Conservation (phyloP, 2,113 vertebrate species). For the Hydrolagus affinis region DNA sequence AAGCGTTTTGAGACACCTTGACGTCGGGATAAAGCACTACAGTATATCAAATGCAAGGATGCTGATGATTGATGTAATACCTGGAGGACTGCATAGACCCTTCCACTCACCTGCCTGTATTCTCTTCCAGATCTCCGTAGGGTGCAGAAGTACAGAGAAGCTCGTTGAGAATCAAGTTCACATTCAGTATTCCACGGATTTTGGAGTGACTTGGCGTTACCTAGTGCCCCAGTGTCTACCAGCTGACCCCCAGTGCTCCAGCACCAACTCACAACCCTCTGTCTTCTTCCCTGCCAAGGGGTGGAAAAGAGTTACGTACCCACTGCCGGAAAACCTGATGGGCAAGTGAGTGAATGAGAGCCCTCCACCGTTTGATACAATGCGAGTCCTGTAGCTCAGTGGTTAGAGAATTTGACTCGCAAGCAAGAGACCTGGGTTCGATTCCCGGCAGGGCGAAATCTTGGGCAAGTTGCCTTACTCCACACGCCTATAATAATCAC, state of each 20-base stretch:
- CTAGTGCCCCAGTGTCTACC: conserved; percentile 89
- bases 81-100: neutral
- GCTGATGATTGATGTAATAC: neutral
- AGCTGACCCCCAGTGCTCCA: conserved; percentile 85
- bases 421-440: too few relatives aligned
- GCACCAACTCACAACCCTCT: conserved; percentile 83
- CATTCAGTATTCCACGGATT: conserved; percentile 88
- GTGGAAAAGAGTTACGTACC: conserved; percentile 87
- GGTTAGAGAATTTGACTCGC: too few relatives aligned
- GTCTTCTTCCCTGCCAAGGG: conserved; percentile 85
- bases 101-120: conserved; percentile 33
- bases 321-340: conserved; percentile 74
- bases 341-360: conserved; percentile 71
- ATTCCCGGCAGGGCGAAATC: too few relatives aligned
- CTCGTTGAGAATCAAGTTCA: conserved; percentile 82
- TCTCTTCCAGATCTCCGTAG: conserved; percentile 73
- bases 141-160: conserved; percentile 77
- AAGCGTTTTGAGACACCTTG: too few relatives aligned
- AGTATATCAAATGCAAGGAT: neutral
- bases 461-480: too few relatives aligned
- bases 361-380: neutral
- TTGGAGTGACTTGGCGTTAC: conserved; percentile 91
- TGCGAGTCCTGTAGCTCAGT: too few relatives aligned
- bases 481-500: too few relatives aligned
- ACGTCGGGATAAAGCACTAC: too few relatives aligned